Percentiles rank a stretch among this genome's conserved stretches.
Evolutionary conservation across 2,113 vertebrate species (phyloP).

Genomic region (Equus przewalskii): DNA sequence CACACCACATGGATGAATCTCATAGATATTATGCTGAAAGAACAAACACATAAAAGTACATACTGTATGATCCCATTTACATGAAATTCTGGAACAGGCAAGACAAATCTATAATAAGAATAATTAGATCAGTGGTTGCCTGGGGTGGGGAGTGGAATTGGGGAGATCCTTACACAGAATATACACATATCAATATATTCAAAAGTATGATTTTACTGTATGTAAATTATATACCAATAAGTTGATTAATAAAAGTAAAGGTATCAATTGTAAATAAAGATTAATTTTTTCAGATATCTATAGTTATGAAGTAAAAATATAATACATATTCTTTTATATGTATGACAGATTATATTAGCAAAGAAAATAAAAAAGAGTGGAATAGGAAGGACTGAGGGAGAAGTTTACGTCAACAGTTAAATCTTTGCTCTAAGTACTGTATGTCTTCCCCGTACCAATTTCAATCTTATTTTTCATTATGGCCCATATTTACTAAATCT

Average conservation of each 20-base stretch:
- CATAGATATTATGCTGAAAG: not conserved
- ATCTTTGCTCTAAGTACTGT: not conserved
- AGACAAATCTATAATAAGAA: constrained; percentile 18
- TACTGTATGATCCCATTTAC: not conserved
- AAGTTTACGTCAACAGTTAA: not conserved
- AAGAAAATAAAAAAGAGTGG: not conserved
- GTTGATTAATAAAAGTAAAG: constrained; percentile 23
- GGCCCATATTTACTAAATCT: constrained; percentile 10
- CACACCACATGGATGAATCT: not conserved
- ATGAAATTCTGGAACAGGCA: constrained; percentile 9
- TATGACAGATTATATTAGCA: constrained; percentile 2
- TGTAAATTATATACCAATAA: not conserved
- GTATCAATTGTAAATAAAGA: constrained; percentile 26
- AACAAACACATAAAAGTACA: not conserved
- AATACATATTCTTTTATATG: not conserved
- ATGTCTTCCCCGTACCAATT: not conserved
- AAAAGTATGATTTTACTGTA: not conserved
- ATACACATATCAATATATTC: not conserved
- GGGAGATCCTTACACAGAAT: not conserved
- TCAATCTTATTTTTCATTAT: not conserved
- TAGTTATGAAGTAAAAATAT: constrained; percentile 44
- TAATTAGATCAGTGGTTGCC: not conserved
- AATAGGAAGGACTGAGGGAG: not conserved
- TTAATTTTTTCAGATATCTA: not conserved
- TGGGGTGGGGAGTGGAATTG: not conserved